Evolutionary conservation across 2,888 invertebrate species (phyloP).

Genomic region (Caenorhabditis sinica): DNA sequence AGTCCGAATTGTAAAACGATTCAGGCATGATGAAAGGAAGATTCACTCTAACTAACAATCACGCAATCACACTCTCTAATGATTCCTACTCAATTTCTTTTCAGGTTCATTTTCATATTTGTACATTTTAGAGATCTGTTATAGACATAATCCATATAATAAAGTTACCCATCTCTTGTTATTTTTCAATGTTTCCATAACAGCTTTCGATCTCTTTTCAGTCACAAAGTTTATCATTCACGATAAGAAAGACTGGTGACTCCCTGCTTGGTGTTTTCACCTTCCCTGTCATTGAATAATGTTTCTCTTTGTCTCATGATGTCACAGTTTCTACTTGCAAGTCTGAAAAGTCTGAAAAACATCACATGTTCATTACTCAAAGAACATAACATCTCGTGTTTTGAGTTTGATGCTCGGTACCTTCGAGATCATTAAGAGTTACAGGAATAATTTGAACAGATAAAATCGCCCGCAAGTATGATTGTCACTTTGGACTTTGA

Average conservation of each 20-base stretch:
- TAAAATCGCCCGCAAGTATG: no score
- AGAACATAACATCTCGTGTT: constrained; percentile 19
- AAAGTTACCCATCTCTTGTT: neutral
- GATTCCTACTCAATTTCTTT: constrained; percentile 32
- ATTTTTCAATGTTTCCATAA: neutral
- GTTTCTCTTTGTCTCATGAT: constrained; percentile 10
- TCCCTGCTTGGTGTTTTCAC: constrained; percentile 11
- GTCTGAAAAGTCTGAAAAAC: constrained; percentile 13
- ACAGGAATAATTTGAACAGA: no score
- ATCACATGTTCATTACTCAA: constrained; percentile 24
- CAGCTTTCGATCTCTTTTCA: neutral
- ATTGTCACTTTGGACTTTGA: neutral
- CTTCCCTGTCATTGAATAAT: constrained; percentile 7
- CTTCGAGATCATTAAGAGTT: neutral
- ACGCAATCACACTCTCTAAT: neutral
- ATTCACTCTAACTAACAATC: constrained; percentile 46
- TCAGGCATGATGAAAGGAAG: constrained; percentile 45
- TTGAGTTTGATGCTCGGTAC: constrained; percentile 8
- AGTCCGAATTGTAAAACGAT: constrained; percentile 56
- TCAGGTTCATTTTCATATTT: constrained; percentile 58
- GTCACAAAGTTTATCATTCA: neutral
- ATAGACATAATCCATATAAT: constrained; percentile 24
- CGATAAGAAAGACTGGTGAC: neutral
- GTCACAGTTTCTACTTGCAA: constrained; percentile 19
- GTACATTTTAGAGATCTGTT: constrained; percentile 30